These are phyloP conservation scores for Dicycla oo DNA, from an alignment of 2,888 invertebrate species.

Conservation along the genomic window DNA sequence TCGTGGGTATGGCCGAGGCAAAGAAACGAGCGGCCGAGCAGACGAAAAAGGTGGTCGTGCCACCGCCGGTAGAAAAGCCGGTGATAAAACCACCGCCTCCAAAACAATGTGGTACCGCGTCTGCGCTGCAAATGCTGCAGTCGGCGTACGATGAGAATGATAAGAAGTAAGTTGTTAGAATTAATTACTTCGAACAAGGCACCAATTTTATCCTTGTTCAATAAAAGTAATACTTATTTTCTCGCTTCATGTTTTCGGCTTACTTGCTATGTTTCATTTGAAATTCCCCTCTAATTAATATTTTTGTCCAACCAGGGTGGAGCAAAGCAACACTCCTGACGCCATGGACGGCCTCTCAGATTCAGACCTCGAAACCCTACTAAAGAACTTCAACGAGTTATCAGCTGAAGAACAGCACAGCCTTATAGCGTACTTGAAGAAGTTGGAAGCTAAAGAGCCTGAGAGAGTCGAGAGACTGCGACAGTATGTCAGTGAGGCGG, in stretches of 20 bases:
- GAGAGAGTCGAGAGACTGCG: slow-evolving; percentile 94
- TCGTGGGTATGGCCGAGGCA: slow-evolving; percentile 90
- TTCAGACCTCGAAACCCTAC: slow-evolving; percentile 94
- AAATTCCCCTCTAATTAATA: background rate
- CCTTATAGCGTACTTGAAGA: slow-evolving; percentile 95
- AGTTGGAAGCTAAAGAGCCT: slow-evolving; percentile 94
- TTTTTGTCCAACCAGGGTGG: slow-evolving; percentile 64
- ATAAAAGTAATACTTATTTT: background rate
- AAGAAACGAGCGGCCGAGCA: slow-evolving; percentile 81
- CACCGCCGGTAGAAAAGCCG: slow-evolving; percentile 15
- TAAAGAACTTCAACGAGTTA: slow-evolving; percentile 94
- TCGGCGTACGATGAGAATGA: slow-evolving; percentile 86
- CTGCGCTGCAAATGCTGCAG: slow-evolving; percentile 86
- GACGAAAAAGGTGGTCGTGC: slow-evolving; percentile 60
- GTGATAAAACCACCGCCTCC: background rate
- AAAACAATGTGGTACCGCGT: slow-evolving; percentile 70
- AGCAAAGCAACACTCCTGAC: slow-evolving; percentile 79
- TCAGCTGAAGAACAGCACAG: slow-evolving; percentile 95
- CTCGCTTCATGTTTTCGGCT: background rate
- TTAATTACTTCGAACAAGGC: background rate
- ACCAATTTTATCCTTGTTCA: background rate
- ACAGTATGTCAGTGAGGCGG: slow-evolving; percentile 92
- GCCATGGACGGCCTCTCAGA: slow-evolving; percentile 95
- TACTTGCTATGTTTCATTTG: background rate
- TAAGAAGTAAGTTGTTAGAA: slow-evolving; percentile 72